Conservation (phyloP, 1,140 invertebrate species). For the Lepidurus packardi region DNA sequence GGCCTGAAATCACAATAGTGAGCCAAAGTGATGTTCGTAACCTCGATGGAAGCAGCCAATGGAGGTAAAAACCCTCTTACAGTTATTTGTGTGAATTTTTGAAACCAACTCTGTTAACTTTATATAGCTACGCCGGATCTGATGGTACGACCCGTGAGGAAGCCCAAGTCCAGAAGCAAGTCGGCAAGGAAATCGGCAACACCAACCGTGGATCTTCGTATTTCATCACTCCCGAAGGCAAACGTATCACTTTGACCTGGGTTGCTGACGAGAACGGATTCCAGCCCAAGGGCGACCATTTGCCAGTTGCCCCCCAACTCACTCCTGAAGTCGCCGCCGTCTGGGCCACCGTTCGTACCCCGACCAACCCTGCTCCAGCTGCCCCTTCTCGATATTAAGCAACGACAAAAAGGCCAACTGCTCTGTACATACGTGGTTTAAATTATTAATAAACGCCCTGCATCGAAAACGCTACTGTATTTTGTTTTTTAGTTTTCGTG, state of each 20-base stretch:
- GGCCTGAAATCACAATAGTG: constrained; percentile 22
- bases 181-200: constrained; percentile 32
- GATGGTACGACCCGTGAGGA: constrained; percentile 27
- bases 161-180: constrained; percentile 30
- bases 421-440: not conserved
- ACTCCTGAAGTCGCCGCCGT: constrained; percentile 29
- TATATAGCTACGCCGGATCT: constrained; percentile 18
- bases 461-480: not conserved
- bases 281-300: constrained; percentile 39
- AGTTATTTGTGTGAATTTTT: not conserved
- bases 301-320: constrained; percentile 37
- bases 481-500: not conserved
- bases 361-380: not conserved
- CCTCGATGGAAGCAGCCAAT: constrained; percentile 24
- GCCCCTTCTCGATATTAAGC: not conserved
- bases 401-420: not conserved
- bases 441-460: not conserved
- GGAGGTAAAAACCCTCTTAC: not conserved
- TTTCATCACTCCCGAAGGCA: constrained; percentile 38
- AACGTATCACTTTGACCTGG: constrained; percentile 36
- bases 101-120: not conserved
- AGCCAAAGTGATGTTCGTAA: constrained; percentile 28
- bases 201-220: constrained; percentile 44
- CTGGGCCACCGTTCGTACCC: constrained; percentile 3
- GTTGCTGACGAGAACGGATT: constrained; percentile 41